Evolutionary conservation across 1,140 invertebrate genomes (phyloP).

Genomic region (Trichonephila inaurata): DNA sequence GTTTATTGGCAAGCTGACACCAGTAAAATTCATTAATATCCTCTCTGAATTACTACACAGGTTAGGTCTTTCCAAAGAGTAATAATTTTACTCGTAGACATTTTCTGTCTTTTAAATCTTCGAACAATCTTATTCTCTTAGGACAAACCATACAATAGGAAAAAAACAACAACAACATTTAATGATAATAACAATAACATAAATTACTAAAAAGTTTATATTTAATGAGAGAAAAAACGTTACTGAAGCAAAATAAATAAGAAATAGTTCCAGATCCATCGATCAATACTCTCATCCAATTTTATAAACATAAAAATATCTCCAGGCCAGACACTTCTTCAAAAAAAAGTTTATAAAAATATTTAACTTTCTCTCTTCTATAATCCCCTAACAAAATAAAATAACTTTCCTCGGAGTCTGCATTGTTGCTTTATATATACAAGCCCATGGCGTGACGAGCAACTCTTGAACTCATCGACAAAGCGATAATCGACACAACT

Average conservation of each 20-base stretch:
- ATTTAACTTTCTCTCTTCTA: not conserved
- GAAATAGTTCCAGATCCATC: not conserved
- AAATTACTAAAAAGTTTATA: too few species aligned
- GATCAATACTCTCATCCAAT: not conserved
- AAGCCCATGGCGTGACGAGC: not conserved
- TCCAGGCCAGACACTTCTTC: not conserved
- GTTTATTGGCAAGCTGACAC: too few species aligned
- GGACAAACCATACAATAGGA: too few species aligned
- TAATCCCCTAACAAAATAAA: not conserved
- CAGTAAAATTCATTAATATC: too few species aligned
- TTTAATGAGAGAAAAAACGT: too few species aligned
- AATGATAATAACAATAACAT: too few species aligned
- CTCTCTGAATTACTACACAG: too few species aligned
- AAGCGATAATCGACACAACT: constrained; percentile 73
- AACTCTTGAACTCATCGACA: constrained; percentile 54
- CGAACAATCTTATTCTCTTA: too few species aligned
- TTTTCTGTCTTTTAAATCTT: too few species aligned
- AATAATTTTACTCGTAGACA: too few species aligned
- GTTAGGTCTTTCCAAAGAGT: too few species aligned
- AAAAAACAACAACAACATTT: too few species aligned
- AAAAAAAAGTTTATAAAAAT: not conserved
- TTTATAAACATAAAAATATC: not conserved
- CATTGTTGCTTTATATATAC: constrained; percentile 25
- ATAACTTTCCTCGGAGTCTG: not conserved
- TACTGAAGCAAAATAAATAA: not conserved